Percentiles rank a stretch among this genome's conserved stretches.
phyloP scores from a whole-genome alignment of 2,888 invertebrate genomes.

The Panorpa germanica region DNA sequence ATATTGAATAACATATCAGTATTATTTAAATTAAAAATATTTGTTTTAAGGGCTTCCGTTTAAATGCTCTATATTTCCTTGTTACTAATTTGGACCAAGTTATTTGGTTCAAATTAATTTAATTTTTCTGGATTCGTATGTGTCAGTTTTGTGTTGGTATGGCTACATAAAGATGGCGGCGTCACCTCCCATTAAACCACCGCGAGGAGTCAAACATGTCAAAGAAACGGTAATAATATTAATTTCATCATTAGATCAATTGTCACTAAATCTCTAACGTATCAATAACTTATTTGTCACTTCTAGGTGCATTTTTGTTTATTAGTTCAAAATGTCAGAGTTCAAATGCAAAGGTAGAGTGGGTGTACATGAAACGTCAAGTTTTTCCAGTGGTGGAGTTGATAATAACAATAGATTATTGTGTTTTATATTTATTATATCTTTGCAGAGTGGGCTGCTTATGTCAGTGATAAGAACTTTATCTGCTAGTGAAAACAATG shows the following conservation, averaged over 20 bases:
- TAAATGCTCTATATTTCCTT: slow-evolving; percentile 5
- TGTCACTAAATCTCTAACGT: slow-evolving; percentile 7
- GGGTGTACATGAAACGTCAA: too few species aligned
- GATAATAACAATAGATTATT: slow-evolving; percentile 6
- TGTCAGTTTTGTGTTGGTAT: too few species aligned
- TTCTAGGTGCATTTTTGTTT: too few species aligned
- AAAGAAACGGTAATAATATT: slow-evolving; percentile 54
- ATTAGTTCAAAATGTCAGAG: too few species aligned
- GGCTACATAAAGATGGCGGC: slow-evolving; percentile 38
- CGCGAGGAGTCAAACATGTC: slow-evolving; percentile 66
- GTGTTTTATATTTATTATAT: slow-evolving; percentile 12
- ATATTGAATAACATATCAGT: too few species aligned
- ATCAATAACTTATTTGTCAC: too few species aligned
- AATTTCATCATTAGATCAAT: slow-evolving; percentile 2
- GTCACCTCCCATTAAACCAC: slow-evolving; percentile 67
- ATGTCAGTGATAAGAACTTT: slow-evolving; percentile 92
- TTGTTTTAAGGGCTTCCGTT: too few species aligned
- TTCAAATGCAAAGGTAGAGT: too few species aligned
- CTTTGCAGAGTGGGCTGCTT: slow-evolving; percentile 54
- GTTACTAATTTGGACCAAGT: slow-evolving; percentile 9
- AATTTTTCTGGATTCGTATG: slow-evolving; percentile 7
- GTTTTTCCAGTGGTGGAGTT: background rate
- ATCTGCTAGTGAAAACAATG: slow-evolving; percentile 85
- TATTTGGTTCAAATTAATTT: slow-evolving; percentile 9
- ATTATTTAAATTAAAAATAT: too few species aligned